Evolutionary conservation across 2,888 invertebrate species (phyloP), one percentile per base, ranked within the genome.

Genomic region (Heliconius ethilla): DNA sequence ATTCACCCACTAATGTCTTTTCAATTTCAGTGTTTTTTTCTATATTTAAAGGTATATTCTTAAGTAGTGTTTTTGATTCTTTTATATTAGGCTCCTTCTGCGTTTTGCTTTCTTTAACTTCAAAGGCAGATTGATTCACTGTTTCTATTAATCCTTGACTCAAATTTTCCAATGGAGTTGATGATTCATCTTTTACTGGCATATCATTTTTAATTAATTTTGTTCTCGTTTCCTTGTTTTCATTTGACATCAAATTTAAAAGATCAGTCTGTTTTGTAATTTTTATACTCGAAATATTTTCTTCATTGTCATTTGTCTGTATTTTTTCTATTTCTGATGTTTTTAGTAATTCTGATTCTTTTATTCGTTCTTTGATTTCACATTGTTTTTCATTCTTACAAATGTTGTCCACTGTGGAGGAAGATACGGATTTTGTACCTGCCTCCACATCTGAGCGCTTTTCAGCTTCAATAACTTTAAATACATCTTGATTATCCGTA

Each of bases 381-480:
- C 9, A 33, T 69, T 25, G 69, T 9, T 37, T 67, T 37, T 37
- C 11, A 33, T 67, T 67, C 11, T 37, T 10, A 66, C 22, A 22
- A 37, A 4, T 37, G 37, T 66, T 66, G 3, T 11, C n/a, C 10
- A 2, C n/a, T 22, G 7, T 37, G 2, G 66, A 66, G 13, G 66
- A 4, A n/a, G 66, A 51, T 51, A 51, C 51, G 7, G 18, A 51
- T 18, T 18, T 22, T 67, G 11, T 25, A n/a, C 11, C 40, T 40
- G 5, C 40, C 29, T 45, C 40, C 7, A 27, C 25, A 69, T 69
- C 40, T 40, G n/a, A n/a, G 13, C 22, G 15, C n/a, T 55, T 55
- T 55, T 72, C 70, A 33, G 55, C 6, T 13, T 59, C 55, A 72
- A 62, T 2, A 33, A 70, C 13, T 63, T 76, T 29, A 59, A n/a